These are phyloP conservation scores for Sceloporus tristichus DNA, from an alignment of 2,113 vertebrate genomes.

Conservation along the genomic window DNA sequence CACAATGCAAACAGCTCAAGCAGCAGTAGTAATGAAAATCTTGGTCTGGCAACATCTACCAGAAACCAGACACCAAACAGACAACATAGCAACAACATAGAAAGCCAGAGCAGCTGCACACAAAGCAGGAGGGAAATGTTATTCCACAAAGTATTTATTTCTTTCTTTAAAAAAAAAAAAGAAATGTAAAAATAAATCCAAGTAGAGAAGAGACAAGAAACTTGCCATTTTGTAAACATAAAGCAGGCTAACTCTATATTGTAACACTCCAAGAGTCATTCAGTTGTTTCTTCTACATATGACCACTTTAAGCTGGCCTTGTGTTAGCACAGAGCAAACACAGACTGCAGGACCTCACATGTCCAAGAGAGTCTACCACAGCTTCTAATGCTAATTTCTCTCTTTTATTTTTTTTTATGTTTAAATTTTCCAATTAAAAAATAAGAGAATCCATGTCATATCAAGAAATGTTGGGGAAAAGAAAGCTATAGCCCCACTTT, in stretches of 20 bases:
- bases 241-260: not conserved
- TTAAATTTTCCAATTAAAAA: too few relatives aligned
- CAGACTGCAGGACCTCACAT: too few relatives aligned
- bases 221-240: not conserved
- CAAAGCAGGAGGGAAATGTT: not conserved
- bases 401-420: too few relatives aligned
- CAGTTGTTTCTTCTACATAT: not conserved
- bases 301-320: too few relatives aligned
- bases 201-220: slow-evolving; percentile 13
- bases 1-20: slow-evolving; percentile 1
- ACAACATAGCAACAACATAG: slow-evolving; percentile 13
- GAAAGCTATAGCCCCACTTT: too few relatives aligned
- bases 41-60: not conserved
- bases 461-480: too few relatives aligned
- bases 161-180: not conserved
- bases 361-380: too few relatives aligned
- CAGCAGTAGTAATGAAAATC: not conserved
- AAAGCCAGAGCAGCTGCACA: slow-evolving; percentile 9
- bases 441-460: too few relatives aligned
- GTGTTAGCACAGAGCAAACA: too few relatives aligned
- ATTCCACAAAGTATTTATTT: slow-evolving; percentile 15
- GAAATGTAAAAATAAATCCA: slow-evolving; percentile 25
- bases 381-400: too few relatives aligned
- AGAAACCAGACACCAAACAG: slow-evolving; percentile 34
- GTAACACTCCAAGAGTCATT: not conserved